A percentile compares a stretch with the other conserved stretches of the same genome.
phyloP scores from a whole-genome alignment of 30 jellyfish, hydroid and myxozoan genomes.

The Chrysaora quinquecirrha region DNA sequence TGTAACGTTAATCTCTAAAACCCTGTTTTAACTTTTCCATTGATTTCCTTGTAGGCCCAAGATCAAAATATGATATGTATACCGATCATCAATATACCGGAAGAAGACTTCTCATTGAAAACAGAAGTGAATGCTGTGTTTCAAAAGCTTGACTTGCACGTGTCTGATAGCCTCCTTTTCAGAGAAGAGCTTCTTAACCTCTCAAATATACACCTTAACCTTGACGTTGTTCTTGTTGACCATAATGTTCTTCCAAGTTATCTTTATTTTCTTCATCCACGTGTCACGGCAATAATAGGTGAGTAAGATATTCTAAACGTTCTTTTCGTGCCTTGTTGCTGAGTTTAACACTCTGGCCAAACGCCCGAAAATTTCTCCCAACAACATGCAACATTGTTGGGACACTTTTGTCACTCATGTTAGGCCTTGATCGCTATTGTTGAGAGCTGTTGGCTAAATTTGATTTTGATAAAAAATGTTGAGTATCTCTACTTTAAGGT shows the following conservation, averaged over 20 bases:
- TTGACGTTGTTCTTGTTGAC: conserved; percentile 74
- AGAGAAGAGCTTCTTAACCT: conserved; percentile 9
- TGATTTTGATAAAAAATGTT: too few species aligned
- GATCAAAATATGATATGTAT: conserved; percentile 14
- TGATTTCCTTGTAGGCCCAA: too few species aligned
- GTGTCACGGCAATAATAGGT: conserved; percentile 69
- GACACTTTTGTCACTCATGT: too few species aligned
- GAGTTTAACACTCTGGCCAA: too few species aligned
- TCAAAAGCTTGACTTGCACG: conserved; percentile 20
- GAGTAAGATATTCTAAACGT: neutral
- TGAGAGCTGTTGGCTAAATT: too few species aligned
- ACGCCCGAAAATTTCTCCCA: too few species aligned
- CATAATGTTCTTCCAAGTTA: conserved; percentile 50
- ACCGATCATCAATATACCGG: conserved; percentile 59
- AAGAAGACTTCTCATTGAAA: conserved; percentile 63
- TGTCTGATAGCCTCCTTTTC: neutral
- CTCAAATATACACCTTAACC: neutral
- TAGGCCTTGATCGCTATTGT: too few species aligned
- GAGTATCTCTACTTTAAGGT: too few species aligned
- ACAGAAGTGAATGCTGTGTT: conserved; percentile 59
- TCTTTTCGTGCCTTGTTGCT: neutral
- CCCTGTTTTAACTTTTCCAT: too few species aligned
- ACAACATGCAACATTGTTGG: too few species aligned
- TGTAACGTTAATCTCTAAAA: too few species aligned
- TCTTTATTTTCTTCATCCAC: neutral